Base-by-base conservation (phyloP, 1,140 invertebrate genomes). In the Brachionus calyciflorus region DNA sequence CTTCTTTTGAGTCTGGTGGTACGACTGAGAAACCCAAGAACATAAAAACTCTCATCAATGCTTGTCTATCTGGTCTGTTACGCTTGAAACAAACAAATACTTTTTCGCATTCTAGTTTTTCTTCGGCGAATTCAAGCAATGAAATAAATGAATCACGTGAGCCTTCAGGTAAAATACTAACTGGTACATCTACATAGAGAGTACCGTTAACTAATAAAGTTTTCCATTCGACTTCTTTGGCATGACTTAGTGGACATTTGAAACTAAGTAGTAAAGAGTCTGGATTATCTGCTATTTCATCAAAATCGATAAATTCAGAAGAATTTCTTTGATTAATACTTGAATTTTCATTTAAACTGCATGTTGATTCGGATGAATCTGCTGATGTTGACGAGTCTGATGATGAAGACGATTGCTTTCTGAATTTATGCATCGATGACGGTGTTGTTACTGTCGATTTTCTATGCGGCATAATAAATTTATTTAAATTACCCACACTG, bases 51-150 rank as follows among this genome's bases (percentile, higher is more conserved):
- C 93, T 90, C 69, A 97, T 90, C 75, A 96, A 87, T 79, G 90
- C 89, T 41, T 90, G 88, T 86, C 91, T 88, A 85, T 97, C 93
- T 41, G 88, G 82, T 55, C 93, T 89, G 81, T 91, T 90, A 85
- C 94, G 93, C 76, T 89, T 88, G 80, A 95, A 90, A 83, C 91
- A 93, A 46, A 92, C 88, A 70, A 93, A 87, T 49, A 93, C 90
- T 83, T 91, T 88, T 53, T 86, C 88, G 82, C 93, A 95, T 55
- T 90, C 89, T 10, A 97, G 88, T 78, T 91, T 89, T 81, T 97
- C 94, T 85, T 98, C 94, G 51, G 94, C 94, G 82, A 94, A 97
- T 87, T 97, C 95, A 80, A 97, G 86, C 33, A 98, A 88, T 49
- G 91, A 90, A 78, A 97, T 89, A 84, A 98, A 95, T 77, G 85